Conservation (phyloP, 2,888 invertebrate species). For the Cheilosia vulpina region DNA sequence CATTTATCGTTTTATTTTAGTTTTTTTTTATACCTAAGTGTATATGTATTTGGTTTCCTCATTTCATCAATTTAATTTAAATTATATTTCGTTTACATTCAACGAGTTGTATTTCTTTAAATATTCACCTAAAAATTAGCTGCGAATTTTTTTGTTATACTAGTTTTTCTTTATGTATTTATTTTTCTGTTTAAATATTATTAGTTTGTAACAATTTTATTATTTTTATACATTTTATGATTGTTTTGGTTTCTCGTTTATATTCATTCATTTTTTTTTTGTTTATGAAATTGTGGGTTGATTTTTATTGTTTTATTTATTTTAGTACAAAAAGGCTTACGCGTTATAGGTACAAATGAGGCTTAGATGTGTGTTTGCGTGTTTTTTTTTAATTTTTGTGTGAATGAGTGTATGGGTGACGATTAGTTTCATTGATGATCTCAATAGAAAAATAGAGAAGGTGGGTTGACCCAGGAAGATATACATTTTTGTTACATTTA, state of each 20-base stretch:
- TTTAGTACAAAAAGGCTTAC: slow-evolving; percentile 75
- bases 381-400: slow-evolving; percentile 24
- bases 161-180: slow-evolving; percentile 27
- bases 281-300: slow-evolving; percentile 52
- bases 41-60: slow-evolving; percentile 36
- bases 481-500: slow-evolving; percentile 70
- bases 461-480: slow-evolving; percentile 83
- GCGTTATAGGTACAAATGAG: slow-evolving; percentile 81
- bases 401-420: slow-evolving; percentile 46
- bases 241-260: slow-evolving; percentile 32
- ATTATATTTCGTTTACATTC: slow-evolving; percentile 68
- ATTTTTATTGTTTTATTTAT: slow-evolving; percentile 50
- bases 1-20: slow-evolving; percentile 16
- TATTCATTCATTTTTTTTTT: slow-evolving; percentile 12
- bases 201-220: slow-evolving; percentile 60
- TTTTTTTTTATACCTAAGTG: slow-evolving; percentile 53
- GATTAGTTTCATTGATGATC: slow-evolving; percentile 65
- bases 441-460: slow-evolving; percentile 83
- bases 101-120: slow-evolving; percentile 51
- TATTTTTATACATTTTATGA: slow-evolving; percentile 45
- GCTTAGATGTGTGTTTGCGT: slow-evolving; percentile 77
- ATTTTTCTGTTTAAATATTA: slow-evolving; percentile 19
- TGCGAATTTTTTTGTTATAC: slow-evolving; percentile 39
- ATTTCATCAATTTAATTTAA: slow-evolving; percentile 70
- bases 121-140: slow-evolving; percentile 64